Evolutionary conservation across 2,113 vertebrate species (phyloP).

Genomic region (Nicator chloris): DNA sequence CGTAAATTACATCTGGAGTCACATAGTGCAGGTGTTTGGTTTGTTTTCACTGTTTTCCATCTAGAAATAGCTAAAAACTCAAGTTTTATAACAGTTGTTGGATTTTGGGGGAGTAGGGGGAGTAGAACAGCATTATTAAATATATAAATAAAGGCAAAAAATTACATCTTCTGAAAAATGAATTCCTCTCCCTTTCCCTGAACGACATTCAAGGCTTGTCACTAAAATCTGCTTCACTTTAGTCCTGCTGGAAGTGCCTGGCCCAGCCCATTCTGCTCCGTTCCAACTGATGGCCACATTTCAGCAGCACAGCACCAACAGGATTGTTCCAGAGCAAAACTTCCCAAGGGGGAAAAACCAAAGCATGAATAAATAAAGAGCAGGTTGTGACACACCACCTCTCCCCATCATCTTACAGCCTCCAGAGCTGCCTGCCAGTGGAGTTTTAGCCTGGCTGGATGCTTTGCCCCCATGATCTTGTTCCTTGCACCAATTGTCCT

Average conservation of each 20-base stretch:
- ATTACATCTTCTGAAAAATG: neutral
- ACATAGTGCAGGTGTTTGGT: neutral
- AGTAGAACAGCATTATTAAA: neutral
- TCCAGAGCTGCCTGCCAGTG: neutral
- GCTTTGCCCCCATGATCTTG: neutral
- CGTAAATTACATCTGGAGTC: neutral
- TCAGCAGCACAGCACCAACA: neutral
- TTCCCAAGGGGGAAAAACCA: neutral
- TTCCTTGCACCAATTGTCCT: neutral
- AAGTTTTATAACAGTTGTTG: neutral
- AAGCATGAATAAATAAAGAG: neutral
- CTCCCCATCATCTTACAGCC: neutral
- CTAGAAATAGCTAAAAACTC: neutral
- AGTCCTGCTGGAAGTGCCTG: neutral
- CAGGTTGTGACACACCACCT: neutral
- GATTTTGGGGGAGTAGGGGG: fast-evolving
- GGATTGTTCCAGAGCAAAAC: neutral
- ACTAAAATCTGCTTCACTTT: neutral
- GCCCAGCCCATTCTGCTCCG: neutral
- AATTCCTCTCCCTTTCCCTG: neutral
- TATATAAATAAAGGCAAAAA: neutral
- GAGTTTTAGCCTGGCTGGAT: neutral
- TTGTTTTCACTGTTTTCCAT: neutral
- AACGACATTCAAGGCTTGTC: neutral
- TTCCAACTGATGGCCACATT: neutral